Conservation (phyloP, 2,888 invertebrate genomes). For the Invenusta paracnida region DNA sequence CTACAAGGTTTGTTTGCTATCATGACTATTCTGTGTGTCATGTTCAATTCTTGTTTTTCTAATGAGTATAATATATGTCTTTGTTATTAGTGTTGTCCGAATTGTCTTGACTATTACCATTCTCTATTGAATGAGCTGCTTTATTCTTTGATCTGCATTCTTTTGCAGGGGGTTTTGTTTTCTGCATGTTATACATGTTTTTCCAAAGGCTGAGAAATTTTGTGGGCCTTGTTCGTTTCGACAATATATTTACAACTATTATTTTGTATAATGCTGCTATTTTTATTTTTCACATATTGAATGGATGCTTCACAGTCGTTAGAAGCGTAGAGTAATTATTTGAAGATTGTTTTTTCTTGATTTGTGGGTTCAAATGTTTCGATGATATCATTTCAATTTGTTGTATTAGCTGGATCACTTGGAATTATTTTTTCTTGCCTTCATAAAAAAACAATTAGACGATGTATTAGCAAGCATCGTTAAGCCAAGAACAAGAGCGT, state of each 20-base stretch:
- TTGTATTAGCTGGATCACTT: not conserved
- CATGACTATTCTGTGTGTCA: not conserved
- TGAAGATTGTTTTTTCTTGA: conserved; percentile 22
- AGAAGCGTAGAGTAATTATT: too few relatives aligned
- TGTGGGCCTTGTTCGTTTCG: not conserved
- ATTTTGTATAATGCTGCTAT: not conserved
- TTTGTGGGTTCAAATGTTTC: not conserved
- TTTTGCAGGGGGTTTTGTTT: not conserved
- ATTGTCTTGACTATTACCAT: not conserved
- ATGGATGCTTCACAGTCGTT: conserved; percentile 29
- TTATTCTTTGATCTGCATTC: conserved; percentile 18
- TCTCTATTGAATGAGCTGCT: not conserved
- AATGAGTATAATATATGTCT: not conserved
- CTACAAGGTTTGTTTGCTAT: not conserved
- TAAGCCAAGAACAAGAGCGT: too few relatives aligned
- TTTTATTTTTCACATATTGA: conserved; percentile 10
- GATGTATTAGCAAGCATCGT: too few relatives aligned
- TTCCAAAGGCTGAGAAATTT: not conserved
- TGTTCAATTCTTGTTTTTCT: not conserved
- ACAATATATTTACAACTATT: conserved; percentile 9
- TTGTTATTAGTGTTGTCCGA: not conserved
- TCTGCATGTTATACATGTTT: conserved; percentile 6
- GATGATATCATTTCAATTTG: conserved; percentile 11
- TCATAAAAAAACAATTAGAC: too few relatives aligned
- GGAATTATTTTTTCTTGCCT: too few relatives aligned